Evolutionary conservation across 2,888 invertebrate genomes (phyloP), one percentile per base, ranked within the genome.

Genomic region (Ophraella communa): DNA sequence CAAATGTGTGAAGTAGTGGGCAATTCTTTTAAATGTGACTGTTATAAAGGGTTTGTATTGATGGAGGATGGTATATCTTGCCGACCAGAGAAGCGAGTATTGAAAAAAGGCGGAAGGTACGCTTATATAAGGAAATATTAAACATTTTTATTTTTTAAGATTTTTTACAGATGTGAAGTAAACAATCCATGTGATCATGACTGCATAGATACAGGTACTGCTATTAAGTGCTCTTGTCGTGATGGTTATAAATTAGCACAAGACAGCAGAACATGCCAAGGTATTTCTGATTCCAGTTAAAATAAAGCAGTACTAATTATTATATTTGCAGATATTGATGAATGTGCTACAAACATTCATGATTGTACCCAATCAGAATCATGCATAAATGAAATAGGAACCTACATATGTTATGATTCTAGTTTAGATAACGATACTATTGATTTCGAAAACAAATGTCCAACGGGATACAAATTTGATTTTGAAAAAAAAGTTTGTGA

Each of bases 1-100:
- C 93, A 94, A 73, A 87, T 90, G 73, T 94, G 94, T 77, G 86
- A 92, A 21, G 90, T 93, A 1, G 85, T 88, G 0, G 88, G 86
- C 0, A 89, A 89, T 0, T 91, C 92, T 0, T 92, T 88, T 76
- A 85, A 82, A 67, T 92, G 93, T 75, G 86, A 87, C 69, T 93
- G 93, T 76, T 86, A 87, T 55, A 85, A 88, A 61, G 92, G 91
- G 0, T 91, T 85, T 72, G 85, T 84, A 74, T 83, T 92, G 2
- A 87, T 88, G 86, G 82, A 88, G 21, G 93, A 93, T 78, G 87
- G 87, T 1, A 87, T 87, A 73, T 90, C 91, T 8, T 93, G 92
- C 73, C 86, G 84, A 73, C 83, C 83, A 79, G 84, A 83, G 59
- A 78, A 77, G 71, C 72, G 70, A 23, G 59, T 69, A 14, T 23